Evolutionary conservation across 2,888 invertebrate species (phyloP).

Genomic region (Hirtodrosophila alboralis): DNA sequence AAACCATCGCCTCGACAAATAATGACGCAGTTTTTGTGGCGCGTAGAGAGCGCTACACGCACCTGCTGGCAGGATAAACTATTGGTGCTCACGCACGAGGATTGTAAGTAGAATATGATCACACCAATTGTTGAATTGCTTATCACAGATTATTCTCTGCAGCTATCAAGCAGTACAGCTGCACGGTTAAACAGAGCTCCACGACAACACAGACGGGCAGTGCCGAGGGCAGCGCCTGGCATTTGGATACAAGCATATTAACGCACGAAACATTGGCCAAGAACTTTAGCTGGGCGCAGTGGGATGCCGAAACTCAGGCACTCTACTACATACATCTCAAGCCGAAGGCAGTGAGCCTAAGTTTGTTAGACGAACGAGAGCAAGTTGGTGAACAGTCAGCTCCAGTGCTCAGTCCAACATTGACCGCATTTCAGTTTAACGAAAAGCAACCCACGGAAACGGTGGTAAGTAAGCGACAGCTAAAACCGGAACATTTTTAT

Average conservation of each 20-base stretch:
- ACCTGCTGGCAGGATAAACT: slow-evolving; percentile 87
- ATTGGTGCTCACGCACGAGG: slow-evolving; percentile 90
- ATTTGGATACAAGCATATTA: slow-evolving; percentile 85
- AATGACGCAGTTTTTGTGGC: slow-evolving; percentile 89
- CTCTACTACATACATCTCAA: slow-evolving; percentile 93
- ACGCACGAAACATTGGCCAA: slow-evolving; percentile 87
- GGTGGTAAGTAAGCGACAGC: slow-evolving; percentile 88
- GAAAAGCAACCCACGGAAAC: slow-evolving; percentile 94
- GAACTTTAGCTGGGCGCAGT: slow-evolving; percentile 93
- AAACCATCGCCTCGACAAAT: slow-evolving; percentile 88
- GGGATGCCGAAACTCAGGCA: slow-evolving; percentile 90
- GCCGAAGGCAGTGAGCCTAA: slow-evolving; percentile 87
- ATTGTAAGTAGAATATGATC: slow-evolving; percentile 85
- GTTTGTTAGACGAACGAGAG: slow-evolving; percentile 87
- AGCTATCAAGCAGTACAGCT: slow-evolving; percentile 79
- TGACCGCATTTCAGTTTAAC: slow-evolving; percentile 94
- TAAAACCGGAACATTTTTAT: too few relatives aligned
- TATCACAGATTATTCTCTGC: neutral
- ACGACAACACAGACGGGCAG: slow-evolving; percentile 49
- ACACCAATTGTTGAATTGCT: neutral
- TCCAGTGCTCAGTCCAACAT: slow-evolving; percentile 88
- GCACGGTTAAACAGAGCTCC: slow-evolving; percentile 81
- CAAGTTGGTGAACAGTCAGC: slow-evolving; percentile 84
- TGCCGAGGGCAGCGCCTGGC: slow-evolving; percentile 83
- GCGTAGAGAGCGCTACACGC: slow-evolving; percentile 71